These are phyloP conservation scores for Stegana nigrithorax DNA, from an alignment of 2,888 invertebrate species.

Conservation along the genomic window DNA sequence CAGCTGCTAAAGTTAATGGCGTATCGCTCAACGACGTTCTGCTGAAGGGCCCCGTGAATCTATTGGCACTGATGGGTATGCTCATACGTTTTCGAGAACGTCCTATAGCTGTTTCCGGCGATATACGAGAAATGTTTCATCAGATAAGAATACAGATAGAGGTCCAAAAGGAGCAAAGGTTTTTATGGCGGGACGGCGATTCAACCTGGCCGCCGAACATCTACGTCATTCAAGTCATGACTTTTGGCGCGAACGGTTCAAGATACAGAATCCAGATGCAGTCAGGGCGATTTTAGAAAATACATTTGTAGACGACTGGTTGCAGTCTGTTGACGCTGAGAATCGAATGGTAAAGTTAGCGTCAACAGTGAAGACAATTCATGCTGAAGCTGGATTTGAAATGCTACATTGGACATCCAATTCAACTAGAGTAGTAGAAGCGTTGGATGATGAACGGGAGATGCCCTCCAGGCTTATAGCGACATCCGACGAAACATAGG, in stretches of 20 bases:
- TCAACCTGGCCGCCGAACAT: background rate
- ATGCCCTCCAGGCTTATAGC: no score
- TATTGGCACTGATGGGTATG: conserved; percentile 53
- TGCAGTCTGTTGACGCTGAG: background rate
- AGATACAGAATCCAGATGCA: no score
- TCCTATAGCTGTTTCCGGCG: conserved; percentile 53
- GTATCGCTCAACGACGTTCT: conserved; percentile 49
- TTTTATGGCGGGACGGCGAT: background rate
- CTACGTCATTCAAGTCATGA: background rate
- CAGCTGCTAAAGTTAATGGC: conserved; percentile 47
- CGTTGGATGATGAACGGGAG: no score
- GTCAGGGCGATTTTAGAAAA: background rate
- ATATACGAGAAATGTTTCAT: conserved; percentile 45
- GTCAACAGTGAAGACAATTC: background rate
- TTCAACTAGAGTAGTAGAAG: background rate
- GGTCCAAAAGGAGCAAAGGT: background rate
- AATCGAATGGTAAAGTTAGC: background rate
- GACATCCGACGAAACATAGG: background rate
- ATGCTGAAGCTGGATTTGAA: background rate
- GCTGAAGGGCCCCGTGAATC: conserved; percentile 53
- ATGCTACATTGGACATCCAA: background rate
- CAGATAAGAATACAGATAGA: background rate
- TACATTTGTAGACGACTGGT: background rate
- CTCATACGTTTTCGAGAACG: conserved; percentile 59
- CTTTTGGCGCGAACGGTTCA: conserved; percentile 6